These are phyloP conservation scores for Protobothrops flavoviridis DNA, from an alignment of 2,113 vertebrate species.

Conservation along the genomic window DNA sequence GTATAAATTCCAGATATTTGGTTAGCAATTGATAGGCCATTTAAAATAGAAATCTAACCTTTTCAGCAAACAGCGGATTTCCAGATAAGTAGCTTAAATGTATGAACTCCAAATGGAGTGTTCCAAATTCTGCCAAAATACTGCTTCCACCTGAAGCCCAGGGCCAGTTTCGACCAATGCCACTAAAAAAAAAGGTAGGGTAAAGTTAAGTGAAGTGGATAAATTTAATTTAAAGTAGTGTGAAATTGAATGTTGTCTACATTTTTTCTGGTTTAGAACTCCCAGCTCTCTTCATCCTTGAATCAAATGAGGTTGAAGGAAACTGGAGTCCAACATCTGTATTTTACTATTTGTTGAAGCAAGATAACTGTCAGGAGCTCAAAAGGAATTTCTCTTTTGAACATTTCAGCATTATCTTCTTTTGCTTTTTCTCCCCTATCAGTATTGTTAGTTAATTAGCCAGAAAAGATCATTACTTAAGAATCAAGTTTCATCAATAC, in stretches of 20 bases:
- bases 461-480: neutral
- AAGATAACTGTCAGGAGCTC: neutral
- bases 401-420: neutral
- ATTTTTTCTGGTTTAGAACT: neutral
- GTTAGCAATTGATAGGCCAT: slow-evolving; percentile 11
- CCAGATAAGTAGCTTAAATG: slow-evolving; percentile 92
- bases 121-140: slow-evolving; percentile 97
- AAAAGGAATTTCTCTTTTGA: neutral
- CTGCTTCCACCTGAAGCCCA: slow-evolving; percentile 99
- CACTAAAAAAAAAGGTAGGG: slow-evolving; percentile 68
- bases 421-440: neutral
- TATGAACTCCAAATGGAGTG: slow-evolving; percentile 93
- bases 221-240: neutral
- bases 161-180: slow-evolving; percentile 95
- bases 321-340: neutral
- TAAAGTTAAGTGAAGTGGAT: slow-evolving; percentile 27
- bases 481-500: neutral
- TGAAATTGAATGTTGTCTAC: neutral
- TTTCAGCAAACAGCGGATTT: slow-evolving; percentile 90
- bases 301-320: neutral
- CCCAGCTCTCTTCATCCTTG: neutral
- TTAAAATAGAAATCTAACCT: slow-evolving; percentile 73
- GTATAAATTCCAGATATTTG: slow-evolving; percentile 3
- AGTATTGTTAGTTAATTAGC: neutral
- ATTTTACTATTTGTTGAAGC: neutral